Evolutionary conservation across 2,888 invertebrate species (phyloP).

Genomic region (Drosophila macrospina): DNA sequence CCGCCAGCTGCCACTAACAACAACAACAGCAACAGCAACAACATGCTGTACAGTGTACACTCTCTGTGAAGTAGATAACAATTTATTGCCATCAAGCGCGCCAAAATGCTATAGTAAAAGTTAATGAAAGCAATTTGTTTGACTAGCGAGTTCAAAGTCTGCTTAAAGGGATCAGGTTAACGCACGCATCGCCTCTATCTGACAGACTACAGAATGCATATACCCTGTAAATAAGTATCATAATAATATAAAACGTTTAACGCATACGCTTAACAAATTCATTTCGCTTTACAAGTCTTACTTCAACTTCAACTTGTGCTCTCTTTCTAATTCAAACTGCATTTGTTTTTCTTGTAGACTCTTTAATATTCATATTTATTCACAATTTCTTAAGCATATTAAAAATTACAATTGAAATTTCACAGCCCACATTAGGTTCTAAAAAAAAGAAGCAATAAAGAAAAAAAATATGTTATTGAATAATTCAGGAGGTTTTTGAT

Average conservation of each 20-base stretch:
- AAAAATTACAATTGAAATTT: constrained; percentile 1
- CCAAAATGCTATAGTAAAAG: constrained; percentile 79
- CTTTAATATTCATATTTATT: background rate
- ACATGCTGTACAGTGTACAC: constrained; percentile 20
- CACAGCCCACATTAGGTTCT: constrained; percentile 8
- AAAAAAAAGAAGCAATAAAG: constrained; percentile 47
- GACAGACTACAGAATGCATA: background rate
- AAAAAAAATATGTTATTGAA: constrained; percentile 49
- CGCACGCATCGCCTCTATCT: constrained; percentile 9
- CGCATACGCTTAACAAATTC: too few species aligned
- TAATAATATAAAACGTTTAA: too few species aligned
- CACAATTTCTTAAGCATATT: background rate
- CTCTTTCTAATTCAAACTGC: background rate
- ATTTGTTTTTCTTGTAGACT: background rate
- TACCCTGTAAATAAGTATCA: constrained; percentile 3
- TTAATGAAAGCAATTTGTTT: constrained; percentile 80
- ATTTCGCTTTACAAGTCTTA: too few species aligned
- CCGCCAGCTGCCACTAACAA: constrained; percentile 42
- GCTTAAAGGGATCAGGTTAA: constrained; percentile 16
- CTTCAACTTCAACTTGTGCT: too few species aligned
- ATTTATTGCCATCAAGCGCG: constrained; percentile 73
- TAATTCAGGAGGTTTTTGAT: constrained; percentile 53
- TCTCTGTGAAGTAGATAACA: constrained; percentile 69
- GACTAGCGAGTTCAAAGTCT: constrained; percentile 36
- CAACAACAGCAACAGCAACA: constrained; percentile 35